Base-by-base conservation (phyloP, 2,797 vertebrate genomes). In the Xenopus petersii region DNA sequence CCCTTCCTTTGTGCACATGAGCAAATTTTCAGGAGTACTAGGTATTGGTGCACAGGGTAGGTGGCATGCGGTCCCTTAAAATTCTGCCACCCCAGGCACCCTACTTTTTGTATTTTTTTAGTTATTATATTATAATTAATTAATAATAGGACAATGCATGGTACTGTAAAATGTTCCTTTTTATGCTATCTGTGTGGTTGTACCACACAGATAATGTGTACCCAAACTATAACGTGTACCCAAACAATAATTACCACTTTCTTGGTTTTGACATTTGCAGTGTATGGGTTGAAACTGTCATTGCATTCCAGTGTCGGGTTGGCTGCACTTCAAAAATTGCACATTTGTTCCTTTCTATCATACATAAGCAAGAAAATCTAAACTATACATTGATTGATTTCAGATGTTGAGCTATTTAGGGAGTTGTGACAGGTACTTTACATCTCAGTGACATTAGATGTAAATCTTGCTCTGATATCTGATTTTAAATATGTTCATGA, bases 321-420 rank as follows among this genome's bases (percentile, higher is more conserved):
- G 70, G 75, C 71, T 78, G 70, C 75, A 77, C 75, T 72, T 77
- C 64, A 77, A 70, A 63, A 67, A 64, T 70, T 77, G 71, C 61
- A 69, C 71, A 78, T 78, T 73, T 78, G 75, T 78, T 78, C 65
- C 58, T 51, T 73, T 77, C 75, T 65, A 78, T 78, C 75, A 73
- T 64, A 63, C 42, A 26, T 47, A 47, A 67, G 63, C 17, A 56
- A 63, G 58, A 73, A 73, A 60, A 36, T 59, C 33, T 8, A 67
- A 63, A 77, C 15, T 3, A 12, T 61, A 26, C 48, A 70, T 65
- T 42, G 33, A 70, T 70, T 75, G n/a, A 67, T 47, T 67, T 67
- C 55, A 21, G n/a, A 70, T 21, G 30, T 15, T 36, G 30, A 63
- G 30, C 30, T 63, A 63, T 63, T 63, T 36, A 63, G 61, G 61